A percentile compares a stretch with the other conserved stretches of the same genome.
Evolutionary conservation across 2,113 vertebrate species (phyloP).

Genomic region (Tonatia bakeri): DNA sequence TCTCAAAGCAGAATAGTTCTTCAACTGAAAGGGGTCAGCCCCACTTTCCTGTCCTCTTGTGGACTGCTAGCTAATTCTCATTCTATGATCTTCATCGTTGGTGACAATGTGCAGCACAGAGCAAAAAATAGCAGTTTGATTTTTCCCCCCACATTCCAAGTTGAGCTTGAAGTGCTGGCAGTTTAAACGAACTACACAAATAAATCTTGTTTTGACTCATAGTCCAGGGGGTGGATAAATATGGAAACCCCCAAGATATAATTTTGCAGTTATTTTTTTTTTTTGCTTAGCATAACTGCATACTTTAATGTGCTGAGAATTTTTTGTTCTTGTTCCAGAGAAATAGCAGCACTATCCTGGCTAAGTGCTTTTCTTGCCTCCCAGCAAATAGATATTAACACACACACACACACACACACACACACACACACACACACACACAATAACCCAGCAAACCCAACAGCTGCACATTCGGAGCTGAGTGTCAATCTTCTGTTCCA

Average conservation of each 20-base stretch:
- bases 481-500: conserved; percentile 1
- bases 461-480: conserved; percentile 33
- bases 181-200: conserved; percentile 71
- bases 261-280: conserved; percentile 73
- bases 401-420: background rate
- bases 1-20: background rate
- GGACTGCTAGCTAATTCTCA: background rate
- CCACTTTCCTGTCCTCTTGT: background rate
- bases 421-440: background rate
- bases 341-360: conserved; percentile 36
- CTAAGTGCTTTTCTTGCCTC: conserved; percentile 59
- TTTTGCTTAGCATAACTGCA: conserved; percentile 54
- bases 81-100: conserved; percentile 31
- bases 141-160: conserved; percentile 50
- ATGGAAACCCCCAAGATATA: conserved; percentile 77
- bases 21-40: background rate
- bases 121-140: conserved; percentile 70
- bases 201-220: conserved; percentile 79
- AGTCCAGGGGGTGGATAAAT: conserved; percentile 71
- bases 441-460: background rate
- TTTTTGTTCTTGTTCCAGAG: conserved; percentile 59
- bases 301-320: conserved; percentile 65
- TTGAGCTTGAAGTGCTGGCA: conserved; percentile 69
- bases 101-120: conserved; percentile 41
- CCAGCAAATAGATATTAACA: conserved; percentile 51